Conservation (phyloP, 30 jellyfish, hydroid and myxozoan genomes). For the Aurelia aurita complex sp. Pacific region DNA sequence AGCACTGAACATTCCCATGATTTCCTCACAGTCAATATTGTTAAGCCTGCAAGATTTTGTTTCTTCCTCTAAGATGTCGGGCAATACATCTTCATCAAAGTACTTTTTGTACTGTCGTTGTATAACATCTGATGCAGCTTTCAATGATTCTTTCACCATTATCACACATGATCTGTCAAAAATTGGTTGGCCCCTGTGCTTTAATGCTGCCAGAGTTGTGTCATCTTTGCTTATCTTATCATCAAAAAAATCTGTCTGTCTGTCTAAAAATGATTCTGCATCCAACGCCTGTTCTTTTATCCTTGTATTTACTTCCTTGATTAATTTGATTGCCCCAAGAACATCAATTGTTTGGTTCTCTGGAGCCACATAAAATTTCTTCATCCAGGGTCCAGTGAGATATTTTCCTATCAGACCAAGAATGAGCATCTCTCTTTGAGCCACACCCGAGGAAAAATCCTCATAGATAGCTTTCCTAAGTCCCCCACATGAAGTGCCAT, state of each 20-base stretch:
- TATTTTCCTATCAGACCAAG: slow-evolving; percentile 27
- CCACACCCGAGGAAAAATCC: slow-evolving; percentile 1
- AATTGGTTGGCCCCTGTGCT: background rate
- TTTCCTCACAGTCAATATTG: slow-evolving; percentile 26
- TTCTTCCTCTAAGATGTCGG: slow-evolving; percentile 26
- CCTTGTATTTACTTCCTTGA: slow-evolving; percentile 1
- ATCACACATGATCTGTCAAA: background rate
- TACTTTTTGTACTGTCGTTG: slow-evolving; percentile 11
- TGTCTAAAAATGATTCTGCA: background rate
- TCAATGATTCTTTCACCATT: slow-evolving; percentile 7
- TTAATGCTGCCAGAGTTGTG: slow-evolving; percentile 18
- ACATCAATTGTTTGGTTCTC: slow-evolving; percentile 13
- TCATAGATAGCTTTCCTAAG: slow-evolving; percentile 13
- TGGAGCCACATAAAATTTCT: slow-evolving; percentile 20
- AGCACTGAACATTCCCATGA: background rate
- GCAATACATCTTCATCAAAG: slow-evolving; percentile 9
- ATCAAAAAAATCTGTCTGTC: slow-evolving; percentile 9
- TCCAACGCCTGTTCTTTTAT: slow-evolving; percentile 10
- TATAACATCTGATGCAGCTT: slow-evolving; percentile 9
- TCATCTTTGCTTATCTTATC: background rate
- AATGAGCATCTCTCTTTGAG: slow-evolving; percentile 34
- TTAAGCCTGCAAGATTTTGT: slow-evolving; percentile 26
- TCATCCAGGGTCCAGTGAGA: slow-evolving; percentile 57
- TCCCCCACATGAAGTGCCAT: slow-evolving; percentile 41
- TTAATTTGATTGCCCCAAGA: slow-evolving; percentile 6